phyloP scores from a whole-genome alignment of 53 echinoderm and acorn worm species.

The Mesocentrotus franciscanus region DNA sequence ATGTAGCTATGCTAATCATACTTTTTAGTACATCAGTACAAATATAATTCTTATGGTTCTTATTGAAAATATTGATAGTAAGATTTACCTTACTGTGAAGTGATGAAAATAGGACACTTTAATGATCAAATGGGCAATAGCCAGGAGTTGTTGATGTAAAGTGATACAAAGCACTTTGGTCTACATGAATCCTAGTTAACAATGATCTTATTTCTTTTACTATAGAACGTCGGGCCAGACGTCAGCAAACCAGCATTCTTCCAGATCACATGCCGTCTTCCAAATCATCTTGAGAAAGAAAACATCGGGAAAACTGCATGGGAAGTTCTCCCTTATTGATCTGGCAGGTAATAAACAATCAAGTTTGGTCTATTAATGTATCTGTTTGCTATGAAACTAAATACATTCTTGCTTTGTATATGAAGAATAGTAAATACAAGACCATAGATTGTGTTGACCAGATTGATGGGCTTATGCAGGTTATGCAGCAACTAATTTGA shows the following conservation, averaged over 20 bases:
- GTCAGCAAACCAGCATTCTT: conserved; percentile 98
- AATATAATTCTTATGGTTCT: too few species aligned
- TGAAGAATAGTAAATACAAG: too few species aligned
- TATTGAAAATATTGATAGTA: too few species aligned
- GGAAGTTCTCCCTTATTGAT: conserved; percentile 99
- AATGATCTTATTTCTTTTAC: not conserved
- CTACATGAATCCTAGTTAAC: not conserved
- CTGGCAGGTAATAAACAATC: conserved; percentile 81
- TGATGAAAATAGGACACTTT: too few species aligned
- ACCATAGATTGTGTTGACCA: too few species aligned
- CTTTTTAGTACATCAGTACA: too few species aligned
- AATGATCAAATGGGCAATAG: too few species aligned
- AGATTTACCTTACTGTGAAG: too few species aligned
- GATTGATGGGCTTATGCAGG: too few species aligned
- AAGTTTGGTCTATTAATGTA: not conserved
- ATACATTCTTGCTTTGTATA: too few species aligned
- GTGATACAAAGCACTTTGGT: not conserved
- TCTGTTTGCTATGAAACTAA: not conserved
- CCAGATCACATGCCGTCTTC: conserved; percentile 99
- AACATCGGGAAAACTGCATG: conserved; percentile 76
- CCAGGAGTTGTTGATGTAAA: not conserved
- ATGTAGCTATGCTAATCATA: too few species aligned
- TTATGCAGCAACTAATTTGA: too few species aligned
- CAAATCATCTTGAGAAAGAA: conserved; percentile 91
- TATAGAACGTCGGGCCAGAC: conserved; percentile 94